Evolutionary conservation across 1,140 invertebrate species (phyloP).

Genomic region (Drosophila busckii): DNA sequence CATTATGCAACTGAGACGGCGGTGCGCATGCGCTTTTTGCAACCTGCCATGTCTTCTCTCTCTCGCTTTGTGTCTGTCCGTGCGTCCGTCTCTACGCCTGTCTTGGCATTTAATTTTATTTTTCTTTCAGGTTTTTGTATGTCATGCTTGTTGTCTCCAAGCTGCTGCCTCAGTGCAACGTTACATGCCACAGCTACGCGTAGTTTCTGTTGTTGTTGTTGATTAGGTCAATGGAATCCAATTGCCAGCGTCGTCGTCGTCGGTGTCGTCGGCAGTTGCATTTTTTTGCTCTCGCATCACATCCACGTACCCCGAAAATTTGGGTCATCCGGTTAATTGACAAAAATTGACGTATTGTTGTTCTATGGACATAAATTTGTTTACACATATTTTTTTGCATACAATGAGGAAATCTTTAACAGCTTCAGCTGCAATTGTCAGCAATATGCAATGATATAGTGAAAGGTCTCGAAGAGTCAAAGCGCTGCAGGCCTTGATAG

Average conservation of each 20-base stretch:
- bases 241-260: slow-evolving; percentile 43
- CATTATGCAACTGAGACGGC: slow-evolving; percentile 15
- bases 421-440: slow-evolving; percentile 16
- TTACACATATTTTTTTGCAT: slow-evolving; percentile 54
- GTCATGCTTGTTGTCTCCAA: slow-evolving; percentile 2
- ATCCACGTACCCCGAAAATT: slow-evolving; percentile 44
- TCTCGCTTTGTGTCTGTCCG: too few relatives aligned
- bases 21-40: too few relatives aligned
- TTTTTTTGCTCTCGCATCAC: slow-evolving; percentile 9
- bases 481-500: slow-evolving; percentile 21
- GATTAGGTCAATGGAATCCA: slow-evolving; percentile 74
- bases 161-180: not conserved
- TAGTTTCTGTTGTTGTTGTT: slow-evolving; percentile 37
- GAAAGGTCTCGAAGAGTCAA: slow-evolving; percentile 14
- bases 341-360: slow-evolving; percentile 75
- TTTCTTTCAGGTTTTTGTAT: slow-evolving; percentile 22
- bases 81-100: slow-evolving; percentile 4
- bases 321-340: slow-evolving; percentile 73
- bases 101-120: not conserved
- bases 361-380: slow-evolving; percentile 56
- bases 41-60: too few relatives aligned
- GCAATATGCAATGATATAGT: not conserved
- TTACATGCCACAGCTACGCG: slow-evolving; percentile 23
- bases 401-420: slow-evolving; percentile 65
- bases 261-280: slow-evolving; percentile 45